Evolutionary conservation across 2,113 vertebrate genomes (phyloP).

Genomic region (Girardinichthys multiradiatus): DNA sequence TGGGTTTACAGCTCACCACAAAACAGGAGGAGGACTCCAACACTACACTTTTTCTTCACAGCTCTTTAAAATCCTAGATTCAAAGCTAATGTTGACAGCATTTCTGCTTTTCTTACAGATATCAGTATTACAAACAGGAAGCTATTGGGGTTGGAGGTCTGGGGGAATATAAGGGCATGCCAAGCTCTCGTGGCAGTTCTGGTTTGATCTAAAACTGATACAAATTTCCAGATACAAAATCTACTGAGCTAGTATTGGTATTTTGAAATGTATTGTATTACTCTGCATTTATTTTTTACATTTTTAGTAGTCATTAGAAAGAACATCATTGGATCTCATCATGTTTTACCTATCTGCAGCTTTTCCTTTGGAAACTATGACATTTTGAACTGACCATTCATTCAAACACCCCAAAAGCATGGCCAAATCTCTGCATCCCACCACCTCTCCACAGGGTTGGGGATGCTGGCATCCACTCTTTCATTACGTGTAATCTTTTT

Average conservation of each 20-base stretch:
- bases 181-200: background rate
- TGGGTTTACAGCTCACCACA: background rate
- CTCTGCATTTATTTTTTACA: background rate
- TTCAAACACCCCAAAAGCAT: too few species aligned
- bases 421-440: too few species aligned
- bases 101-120: background rate
- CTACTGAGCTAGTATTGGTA: background rate
- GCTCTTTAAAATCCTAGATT: background rate
- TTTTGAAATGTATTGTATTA: background rate
- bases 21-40: background rate
- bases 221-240: background rate
- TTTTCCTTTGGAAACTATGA: too few species aligned
- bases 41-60: background rate
- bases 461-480: too few species aligned
- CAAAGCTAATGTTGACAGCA: background rate
- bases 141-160: background rate
- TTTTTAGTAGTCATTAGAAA: background rate
- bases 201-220: background rate
- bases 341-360: too few species aligned
- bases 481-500: too few species aligned
- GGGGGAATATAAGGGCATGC: background rate
- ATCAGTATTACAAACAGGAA: slow-evolving; percentile 18
- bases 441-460: too few species aligned
- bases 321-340: too few species aligned
- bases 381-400: too few species aligned